Base-by-base conservation (phyloP, 53 echinoderm and acorn worm genomes). In the Arbacia lixula region DNA sequence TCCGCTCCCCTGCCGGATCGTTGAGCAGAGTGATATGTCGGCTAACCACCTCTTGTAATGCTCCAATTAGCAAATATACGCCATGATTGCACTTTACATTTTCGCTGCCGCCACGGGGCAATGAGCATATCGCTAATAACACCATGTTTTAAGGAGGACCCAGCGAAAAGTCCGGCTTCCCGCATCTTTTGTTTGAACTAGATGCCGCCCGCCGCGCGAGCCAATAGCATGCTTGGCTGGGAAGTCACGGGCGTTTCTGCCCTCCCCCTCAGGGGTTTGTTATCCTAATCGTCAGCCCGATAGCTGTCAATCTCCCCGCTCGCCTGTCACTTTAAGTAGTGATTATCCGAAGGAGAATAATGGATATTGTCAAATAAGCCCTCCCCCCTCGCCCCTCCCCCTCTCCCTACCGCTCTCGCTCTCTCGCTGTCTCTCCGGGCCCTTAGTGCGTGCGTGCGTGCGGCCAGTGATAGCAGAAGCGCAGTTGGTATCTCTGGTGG, bases 271-370 rank as follows among this genome's bases (percentile, higher is more conserved):
- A 53, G 78, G 60, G 60, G 60, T 36, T 63, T 81, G 62, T 62
- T 81, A 63, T 62, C 64, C 64, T 63, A 62, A 81, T 81, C 82
- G 82, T 31, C 32, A 32, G 63, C 25, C 50, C 43, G 30, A 11
- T 8, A 81, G 82, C 82, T 81, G 82, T 63, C 82, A 81, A 81
- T 81, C 82, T 63, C n/a, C 39, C 42, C 6, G 43, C 12, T n/a
- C 62, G 63, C 82, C 35, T 81, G 82, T 81, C 82, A 81, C 63
- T 81, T 81, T 42, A 81, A 81, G 82, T 62, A 40, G 82, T 81
- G 82, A 81, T 81, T 81, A 81, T 63, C 82, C 46, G 29, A 36
- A 61, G 29, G 43, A 63, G 63, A 81, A 81, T 81, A 81, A 81
- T 81, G 82, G 82, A 81, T 63, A 81, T 81, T 81, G 64, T 63